Base-by-base conservation (phyloP, 2,113 vertebrate genomes). In the Ictidomys tridecemlineatus region DNA sequence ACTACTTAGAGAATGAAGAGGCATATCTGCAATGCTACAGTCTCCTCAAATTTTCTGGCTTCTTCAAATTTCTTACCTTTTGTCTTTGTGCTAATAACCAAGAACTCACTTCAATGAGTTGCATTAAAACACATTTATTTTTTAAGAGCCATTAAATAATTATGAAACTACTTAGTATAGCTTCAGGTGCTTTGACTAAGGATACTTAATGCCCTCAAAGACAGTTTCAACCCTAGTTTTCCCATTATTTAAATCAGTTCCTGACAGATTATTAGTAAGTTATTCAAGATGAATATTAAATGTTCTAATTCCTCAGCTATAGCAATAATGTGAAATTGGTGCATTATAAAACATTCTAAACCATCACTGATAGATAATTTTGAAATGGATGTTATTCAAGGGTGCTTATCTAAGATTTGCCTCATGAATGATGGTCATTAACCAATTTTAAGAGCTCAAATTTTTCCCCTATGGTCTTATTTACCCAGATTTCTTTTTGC, bases 81-180 rank as follows among this genome's bases (percentile, higher is more conserved):
- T 94, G n/a, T 77, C 65, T 93, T 88, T 85, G n/a, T 90, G 67
- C 61, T 93, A 80, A 73, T 72, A 85, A 85, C 45, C 34, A 91
- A 88, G 37, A 72, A 85, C 58, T 92, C 42, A 56, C 32, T 93
- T 73, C 30, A 30, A 28, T 61, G n/a, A 83, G 39, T 73, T 86
- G 8, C 30, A 73, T 48, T 91, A 85, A 93, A 95, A 91, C 37
- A 80, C n/a, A 76, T 34, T 4, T 69, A 56, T 58, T 17, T 42
- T 85, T 63, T 61, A 74, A 73, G 51, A 83, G 17, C 9, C 17
- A 74, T 93, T 93, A 96, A 96, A 69, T 89, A 85, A 96, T 90
- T 92, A 92, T 74, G 53, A 83, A 89, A 69, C 39, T 30, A 94
- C 85, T 95, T 72, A 92, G 22, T 63, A 65, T 6, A 87, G n/a